Base-by-base conservation (phyloP, 2,797 vertebrate species). In the Myotis daubentonii region DNA sequence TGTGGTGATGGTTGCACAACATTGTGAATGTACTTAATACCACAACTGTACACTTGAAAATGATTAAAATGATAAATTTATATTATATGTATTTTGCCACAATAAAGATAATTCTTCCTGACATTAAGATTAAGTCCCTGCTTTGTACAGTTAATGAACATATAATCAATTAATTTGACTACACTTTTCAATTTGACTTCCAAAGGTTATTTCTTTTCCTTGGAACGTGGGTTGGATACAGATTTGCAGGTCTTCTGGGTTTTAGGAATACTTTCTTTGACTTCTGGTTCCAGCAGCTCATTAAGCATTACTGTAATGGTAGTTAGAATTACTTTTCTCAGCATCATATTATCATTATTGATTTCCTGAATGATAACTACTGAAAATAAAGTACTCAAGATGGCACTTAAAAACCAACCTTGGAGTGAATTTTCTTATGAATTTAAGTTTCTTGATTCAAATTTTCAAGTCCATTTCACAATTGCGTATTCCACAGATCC, bases 351-450 rank as follows among this genome's bases (percentile, higher is more conserved):
- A 57, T 71, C 65, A 36, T 84, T 87, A 97, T 72, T 94, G 81
- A 95, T 94, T 89, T 81, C 62, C 57, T 83, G 71, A 51, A 62
- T 36, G 88, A 66, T 87, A 95, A 95, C 66, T 81, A 38, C 75
- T 19, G 6, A 82, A 87, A 62, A 94, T 65, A n/a, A 74, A 91
- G 80, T 81, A 74, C 47, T 82, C 33, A 74, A 84, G 83, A 51
- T 8, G 93, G 76, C 83, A 93, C 89, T 96, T 87, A 84, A 82
- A 87, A 95, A n/a, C 55, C 44, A 62, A 17, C 44, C 57, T 91
- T 47, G 8, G 81, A 49, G 53, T 72, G 95, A 88, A 76, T 89
- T n/a, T 86, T 55, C 68, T n/a, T 75, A 30, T 15, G n/a, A 79
- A 78, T 97, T 74, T 87, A 53, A 66, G 28, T 86, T 94, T 87